Evolutionary conservation across 1,140 invertebrate genomes (phyloP), one percentile per base, ranked within the genome.

Genomic region (Trypoxylus dichotomus): DNA sequence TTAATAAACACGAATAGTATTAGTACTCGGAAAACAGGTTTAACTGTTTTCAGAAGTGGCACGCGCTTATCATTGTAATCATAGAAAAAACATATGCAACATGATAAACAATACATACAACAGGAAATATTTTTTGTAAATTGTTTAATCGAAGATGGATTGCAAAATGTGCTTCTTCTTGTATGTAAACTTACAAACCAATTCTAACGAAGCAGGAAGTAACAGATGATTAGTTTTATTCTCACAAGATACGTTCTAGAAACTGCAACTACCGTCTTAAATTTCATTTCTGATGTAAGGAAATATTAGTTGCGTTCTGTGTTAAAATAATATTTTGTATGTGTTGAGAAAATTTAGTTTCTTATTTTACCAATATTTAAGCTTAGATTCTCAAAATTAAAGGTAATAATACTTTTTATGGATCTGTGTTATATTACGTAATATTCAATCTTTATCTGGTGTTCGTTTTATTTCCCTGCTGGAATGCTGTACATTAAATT

Each of bases 181-280:
- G 15, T 19, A 19, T 5, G 47, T 19, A 19, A 19, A 19, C 19
- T 54, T 19, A 19, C 47, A 1, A 54, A 15, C 19, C 47, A 5
- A 68, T 68, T 68, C 60, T 29, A 24, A 29, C 2, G 60, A 68
- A 68, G 60, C 60, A 68, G 60, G 60, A 68, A 68, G 60, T 24
- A 1, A 68, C 60, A 29, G 24, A 68, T 68, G 60, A 68, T 68
- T 68, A 68, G 15, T 27, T 68, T 27, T 68, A 68, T 68, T 68
- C 60, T 68, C 60, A 29, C 60, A 68, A 10, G 7, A 25, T 37
- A 37, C 32, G 32, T 37, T 37, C 32, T 37, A 25, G 24, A 68
- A 68, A 68, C 24, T 15, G 15, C 24, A 68, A 29, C 24, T 68
- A 10, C 19, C 60, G 60, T 68, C 21, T 68, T 8, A 68, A 24